Evolutionary conservation across 2,888 invertebrate genomes (phyloP).

Genomic region (Philereme vetulata): DNA sequence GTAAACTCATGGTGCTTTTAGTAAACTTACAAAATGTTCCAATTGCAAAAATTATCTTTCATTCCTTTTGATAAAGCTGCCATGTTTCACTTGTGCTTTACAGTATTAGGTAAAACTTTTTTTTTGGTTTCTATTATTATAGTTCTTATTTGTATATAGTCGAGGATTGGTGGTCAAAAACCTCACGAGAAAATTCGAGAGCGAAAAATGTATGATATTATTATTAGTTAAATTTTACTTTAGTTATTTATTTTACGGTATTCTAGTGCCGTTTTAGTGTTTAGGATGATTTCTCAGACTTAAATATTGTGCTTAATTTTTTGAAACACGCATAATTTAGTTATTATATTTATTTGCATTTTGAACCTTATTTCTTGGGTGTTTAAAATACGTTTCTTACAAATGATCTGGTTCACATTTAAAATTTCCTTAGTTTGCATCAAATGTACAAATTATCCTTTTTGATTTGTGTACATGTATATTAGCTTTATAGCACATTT

Average conservation of each 20-base stretch:
- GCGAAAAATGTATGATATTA: constrained; percentile 40
- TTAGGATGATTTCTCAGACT: constrained; percentile 30
- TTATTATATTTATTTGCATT: constrained; percentile 25
- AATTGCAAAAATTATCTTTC: constrained; percentile 8
- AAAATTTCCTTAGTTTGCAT: too few species aligned
- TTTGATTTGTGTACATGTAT: constrained; percentile 16
- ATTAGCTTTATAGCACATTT: constrained; percentile 33
- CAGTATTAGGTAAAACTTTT: constrained; percentile 35
- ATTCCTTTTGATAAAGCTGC: constrained; percentile 28
- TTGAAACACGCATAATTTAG: constrained; percentile 18
- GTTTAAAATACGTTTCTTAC: constrained; percentile 11
- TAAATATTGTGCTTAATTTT: constrained; percentile 29
- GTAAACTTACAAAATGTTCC: constrained; percentile 3
- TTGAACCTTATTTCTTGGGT: constrained; percentile 19
- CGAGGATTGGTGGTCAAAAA: constrained; percentile 28
- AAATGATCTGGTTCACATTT: not conserved
- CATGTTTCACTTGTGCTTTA: constrained; percentile 17
- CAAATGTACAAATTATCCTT: constrained; percentile 1
- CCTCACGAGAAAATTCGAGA: constrained; percentile 17
- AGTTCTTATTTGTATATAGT: constrained; percentile 35
- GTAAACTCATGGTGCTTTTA: constrained; percentile 15
- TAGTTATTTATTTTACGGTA: constrained; percentile 56
- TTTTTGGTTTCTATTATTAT: constrained; percentile 16
- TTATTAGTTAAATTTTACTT: constrained; percentile 39
- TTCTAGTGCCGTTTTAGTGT: constrained; percentile 47